Conservation (phyloP, 2,888 invertebrate species). For the Gryllus longicercus region DNA sequence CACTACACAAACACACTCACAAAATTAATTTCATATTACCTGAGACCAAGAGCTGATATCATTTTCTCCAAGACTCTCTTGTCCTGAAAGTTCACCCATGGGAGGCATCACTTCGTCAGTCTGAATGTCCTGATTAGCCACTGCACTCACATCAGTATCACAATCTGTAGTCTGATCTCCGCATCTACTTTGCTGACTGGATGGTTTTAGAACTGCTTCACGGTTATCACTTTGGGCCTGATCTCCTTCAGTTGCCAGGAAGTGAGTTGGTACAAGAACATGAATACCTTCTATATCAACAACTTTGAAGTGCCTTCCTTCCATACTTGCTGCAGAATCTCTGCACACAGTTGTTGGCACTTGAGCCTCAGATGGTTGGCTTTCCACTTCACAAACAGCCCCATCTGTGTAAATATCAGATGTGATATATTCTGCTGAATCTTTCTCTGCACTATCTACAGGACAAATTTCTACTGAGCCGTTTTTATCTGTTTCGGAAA, state of each 20-base stretch:
- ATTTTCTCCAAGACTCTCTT: slow-evolving; percentile 79
- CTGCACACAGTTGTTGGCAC: too few species aligned
- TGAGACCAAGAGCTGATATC: slow-evolving; percentile 69
- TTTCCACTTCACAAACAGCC: slow-evolving; percentile 22
- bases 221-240: background rate
- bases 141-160: slow-evolving; percentile 11
- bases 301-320: slow-evolving; percentile 44
- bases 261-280: slow-evolving; percentile 46
- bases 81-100: slow-evolving; percentile 79
- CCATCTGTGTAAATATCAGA: slow-evolving; percentile 5
- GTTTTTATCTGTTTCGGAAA: background rate
- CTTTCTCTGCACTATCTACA: background rate
- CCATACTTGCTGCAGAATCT: slow-evolving; percentile 27
- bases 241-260: slow-evolving; percentile 19
- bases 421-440: background rate
- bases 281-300: slow-evolving; percentile 54
- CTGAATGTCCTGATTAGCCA: slow-evolving; percentile 65
- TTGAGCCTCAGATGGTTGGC: slow-evolving; percentile 38
- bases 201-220: background rate
- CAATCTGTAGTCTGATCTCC: background rate
- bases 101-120: slow-evolving; percentile 86
- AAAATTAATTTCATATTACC: slow-evolving; percentile 46
- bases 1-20: too few species aligned
- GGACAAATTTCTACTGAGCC: background rate
- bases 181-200: background rate